Percentiles rank a stretch among this genome's conserved stretches.
These are phyloP conservation scores for Leptodactylus fuscus DNA, from an alignment of 2,113 vertebrate species.

Conservation along the genomic window DNA sequence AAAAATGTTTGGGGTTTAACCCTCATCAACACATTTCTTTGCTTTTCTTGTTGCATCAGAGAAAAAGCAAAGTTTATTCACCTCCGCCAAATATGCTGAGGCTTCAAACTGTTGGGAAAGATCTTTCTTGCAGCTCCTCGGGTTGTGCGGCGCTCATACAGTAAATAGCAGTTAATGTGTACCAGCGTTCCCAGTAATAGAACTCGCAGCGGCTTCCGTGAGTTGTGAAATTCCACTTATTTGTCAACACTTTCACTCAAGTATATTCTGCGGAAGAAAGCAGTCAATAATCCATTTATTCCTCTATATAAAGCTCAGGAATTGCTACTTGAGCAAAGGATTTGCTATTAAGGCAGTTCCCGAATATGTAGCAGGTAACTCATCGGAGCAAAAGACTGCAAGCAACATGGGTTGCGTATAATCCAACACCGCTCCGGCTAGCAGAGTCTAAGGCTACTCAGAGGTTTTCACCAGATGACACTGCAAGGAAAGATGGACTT, in stretches of 20 bases:
- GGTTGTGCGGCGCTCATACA: neutral
- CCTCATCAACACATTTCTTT: neutral
- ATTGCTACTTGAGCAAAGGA: no score
- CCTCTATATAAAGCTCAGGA: neutral
- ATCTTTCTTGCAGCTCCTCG: neutral
- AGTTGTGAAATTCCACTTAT: neutral
- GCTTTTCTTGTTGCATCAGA: slow-evolving; percentile 8
- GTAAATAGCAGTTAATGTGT: slow-evolving; percentile 12
- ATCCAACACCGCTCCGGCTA: no score
- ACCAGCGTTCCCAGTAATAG: neutral
- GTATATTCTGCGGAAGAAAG: neutral
- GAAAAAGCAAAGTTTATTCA: slow-evolving; percentile 7
- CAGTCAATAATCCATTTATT: neutral
- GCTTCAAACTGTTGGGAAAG: neutral
- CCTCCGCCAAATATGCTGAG: slow-evolving; percentile 3
- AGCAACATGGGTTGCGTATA: no score
- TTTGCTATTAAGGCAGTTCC: no score
- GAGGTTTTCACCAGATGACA: no score
- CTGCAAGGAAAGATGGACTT: no score
- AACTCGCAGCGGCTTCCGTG: neutral
- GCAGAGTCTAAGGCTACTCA: no score
- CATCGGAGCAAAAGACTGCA: no score
- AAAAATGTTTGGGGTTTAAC: slow-evolving; percentile 10
- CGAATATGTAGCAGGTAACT: no score
- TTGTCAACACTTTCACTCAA: slow-evolving; percentile 8